Evolutionary conservation across 2,113 vertebrate genomes (phyloP).

Genomic region (Accipiter cooperii): DNA sequence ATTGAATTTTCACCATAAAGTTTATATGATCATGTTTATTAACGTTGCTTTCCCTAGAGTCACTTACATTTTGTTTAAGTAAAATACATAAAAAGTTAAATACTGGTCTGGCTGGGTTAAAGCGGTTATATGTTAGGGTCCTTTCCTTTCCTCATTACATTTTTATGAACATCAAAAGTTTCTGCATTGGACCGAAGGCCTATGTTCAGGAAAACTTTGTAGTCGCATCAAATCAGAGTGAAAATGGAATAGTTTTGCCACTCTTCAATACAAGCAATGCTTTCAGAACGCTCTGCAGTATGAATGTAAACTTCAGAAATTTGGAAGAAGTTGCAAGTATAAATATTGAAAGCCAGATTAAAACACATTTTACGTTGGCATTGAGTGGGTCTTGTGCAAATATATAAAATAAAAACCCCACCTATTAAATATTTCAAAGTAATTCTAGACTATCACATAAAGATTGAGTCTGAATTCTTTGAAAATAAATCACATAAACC

Average conservation of each 20-base stretch:
- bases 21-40: conserved; percentile 53
- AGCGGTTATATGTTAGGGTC: not conserved
- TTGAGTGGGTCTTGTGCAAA: not conserved
- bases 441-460: not conserved
- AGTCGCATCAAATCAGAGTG: not conserved
- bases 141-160: not conserved
- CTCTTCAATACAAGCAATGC: not conserved
- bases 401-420: not conserved
- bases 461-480: not conserved
- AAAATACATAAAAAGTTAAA: conserved; percentile 26
- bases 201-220: not conserved
- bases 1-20: conserved; percentile 49
- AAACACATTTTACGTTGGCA: not conserved
- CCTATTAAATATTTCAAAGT: not conserved
- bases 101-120: not conserved
- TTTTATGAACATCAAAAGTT: conserved; percentile 33
- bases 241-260: not conserved
- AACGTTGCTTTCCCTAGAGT: conserved; percentile 20
- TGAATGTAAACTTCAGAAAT: not conserved
- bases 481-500: not conserved
- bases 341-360: not conserved
- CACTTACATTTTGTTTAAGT: conserved; percentile 7
- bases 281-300: not conserved
- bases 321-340: not conserved
- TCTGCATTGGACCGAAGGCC: not conserved